Conservation (phyloP, 2,888 invertebrate genomes). For the Netelia fuscicornis region DNA sequence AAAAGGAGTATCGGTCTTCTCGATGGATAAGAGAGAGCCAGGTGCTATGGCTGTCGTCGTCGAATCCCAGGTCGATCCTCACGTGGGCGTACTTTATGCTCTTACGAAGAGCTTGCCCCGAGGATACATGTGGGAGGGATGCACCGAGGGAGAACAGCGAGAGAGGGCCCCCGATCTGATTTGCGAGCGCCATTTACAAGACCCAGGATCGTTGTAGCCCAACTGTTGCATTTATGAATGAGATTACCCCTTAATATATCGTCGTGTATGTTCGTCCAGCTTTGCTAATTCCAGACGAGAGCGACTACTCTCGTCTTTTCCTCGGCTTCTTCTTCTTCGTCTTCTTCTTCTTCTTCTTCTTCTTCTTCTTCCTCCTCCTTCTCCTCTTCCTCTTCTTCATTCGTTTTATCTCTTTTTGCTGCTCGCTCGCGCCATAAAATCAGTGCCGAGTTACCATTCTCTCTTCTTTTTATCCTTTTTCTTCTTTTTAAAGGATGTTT, state of each 20-base stretch:
- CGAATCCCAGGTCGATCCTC: constrained; percentile 66
- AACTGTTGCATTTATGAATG: constrained; percentile 79
- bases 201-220: constrained; percentile 72
- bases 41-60: constrained; percentile 72
- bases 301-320: constrained; percentile 44
- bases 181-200: constrained; percentile 71
- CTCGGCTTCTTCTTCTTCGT: constrained; percentile 2
- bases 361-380: background rate
- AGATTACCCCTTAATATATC: constrained; percentile 78
- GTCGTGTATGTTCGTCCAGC: constrained; percentile 66
- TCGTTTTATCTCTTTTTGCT: background rate
- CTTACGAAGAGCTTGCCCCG: constrained; percentile 51
- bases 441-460: constrained; percentile 55
- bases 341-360: constrained; percentile 17
- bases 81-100: constrained; percentile 77
- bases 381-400: constrained; percentile 14
- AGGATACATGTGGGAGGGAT: constrained; percentile 28
- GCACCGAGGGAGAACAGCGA: constrained; percentile 36
- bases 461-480: constrained; percentile 57
- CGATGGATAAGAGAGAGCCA: constrained; percentile 52
- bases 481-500: constrained; percentile 43
- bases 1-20: background rate
- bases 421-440: constrained; percentile 55
- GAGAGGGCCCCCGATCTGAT: constrained; percentile 68
- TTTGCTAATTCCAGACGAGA: constrained; percentile 68